A percentile compares a stretch with the other conserved stretches of the same genome.
Evolutionary conservation across 2,888 invertebrate species (phyloP).

Genomic region (Dynastes grantii): DNA sequence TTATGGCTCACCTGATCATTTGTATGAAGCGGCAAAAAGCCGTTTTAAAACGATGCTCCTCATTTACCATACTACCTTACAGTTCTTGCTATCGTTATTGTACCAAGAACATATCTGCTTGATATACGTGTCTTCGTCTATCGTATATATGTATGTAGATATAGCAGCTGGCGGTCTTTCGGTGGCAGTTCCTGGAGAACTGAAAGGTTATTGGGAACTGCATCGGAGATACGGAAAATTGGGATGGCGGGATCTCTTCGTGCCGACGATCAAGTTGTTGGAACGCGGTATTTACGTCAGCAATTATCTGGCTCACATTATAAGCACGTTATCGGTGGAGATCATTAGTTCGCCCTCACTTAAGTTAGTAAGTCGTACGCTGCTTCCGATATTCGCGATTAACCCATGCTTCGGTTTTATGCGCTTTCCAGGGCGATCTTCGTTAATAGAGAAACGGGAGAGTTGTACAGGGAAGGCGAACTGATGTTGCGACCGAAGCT

Average conservation of each 20-base stretch:
- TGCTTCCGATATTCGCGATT: slow-evolving; percentile 18
- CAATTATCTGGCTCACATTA: slow-evolving; percentile 76
- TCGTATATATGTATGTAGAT: slow-evolving; percentile 29
- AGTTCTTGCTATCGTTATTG: too few species aligned
- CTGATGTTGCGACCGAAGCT: slow-evolving; percentile 77
- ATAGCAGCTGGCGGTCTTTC: slow-evolving; percentile 76
- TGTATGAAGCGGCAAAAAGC: too few species aligned
- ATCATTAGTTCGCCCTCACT: slow-evolving; percentile 77
- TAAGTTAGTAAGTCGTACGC: slow-evolving; percentile 68
- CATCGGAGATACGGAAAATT: slow-evolving; percentile 81
- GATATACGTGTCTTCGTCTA: background rate
- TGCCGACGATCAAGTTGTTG: slow-evolving; percentile 83
- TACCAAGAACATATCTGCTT: too few species aligned
- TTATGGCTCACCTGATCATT: too few species aligned
- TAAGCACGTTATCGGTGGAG: slow-evolving; percentile 70
- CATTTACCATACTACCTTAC: too few species aligned
- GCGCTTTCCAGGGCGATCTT: slow-evolving; percentile 71
- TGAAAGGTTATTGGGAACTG: slow-evolving; percentile 86
- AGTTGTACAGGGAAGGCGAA: slow-evolving; percentile 78
- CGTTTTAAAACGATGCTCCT: too few species aligned
- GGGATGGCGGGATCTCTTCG: slow-evolving; percentile 84
- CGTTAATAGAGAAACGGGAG: slow-evolving; percentile 76
- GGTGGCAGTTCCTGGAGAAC: slow-evolving; percentile 89
- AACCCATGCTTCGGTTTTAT: background rate
- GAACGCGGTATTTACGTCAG: slow-evolving; percentile 79